Evolutionary conservation across 2,888 invertebrate genomes (phyloP).

Genomic region (Drosophila quasianomalipes): DNA sequence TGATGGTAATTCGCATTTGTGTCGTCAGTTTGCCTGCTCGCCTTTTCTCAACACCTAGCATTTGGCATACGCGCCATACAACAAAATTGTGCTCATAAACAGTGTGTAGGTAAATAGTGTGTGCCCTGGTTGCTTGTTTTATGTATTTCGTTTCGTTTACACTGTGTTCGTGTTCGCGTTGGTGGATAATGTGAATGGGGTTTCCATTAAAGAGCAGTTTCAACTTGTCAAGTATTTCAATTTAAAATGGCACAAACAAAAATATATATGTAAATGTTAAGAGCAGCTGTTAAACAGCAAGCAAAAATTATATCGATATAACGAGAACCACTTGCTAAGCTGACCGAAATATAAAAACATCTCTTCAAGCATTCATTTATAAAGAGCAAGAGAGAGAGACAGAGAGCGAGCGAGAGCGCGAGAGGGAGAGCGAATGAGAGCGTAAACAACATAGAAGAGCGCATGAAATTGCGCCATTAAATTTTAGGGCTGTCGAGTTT

Average conservation of each 20-base stretch:
- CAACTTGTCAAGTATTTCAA: slow-evolving; percentile 11
- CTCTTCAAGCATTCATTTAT: slow-evolving; percentile 24
- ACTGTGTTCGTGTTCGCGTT: not conserved
- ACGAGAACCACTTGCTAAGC: slow-evolving; percentile 45
- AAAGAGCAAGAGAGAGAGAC: not conserved
- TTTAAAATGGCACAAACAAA: slow-evolving; percentile 30
- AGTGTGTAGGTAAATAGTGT: slow-evolving; percentile 72
- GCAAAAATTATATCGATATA: slow-evolving; percentile 39
- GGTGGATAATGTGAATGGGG: not conserved
- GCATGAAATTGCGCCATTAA: not conserved
- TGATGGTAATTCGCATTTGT: slow-evolving; percentile 34
- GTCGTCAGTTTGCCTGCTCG: slow-evolving; percentile 54
- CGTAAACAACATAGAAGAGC: not conserved
- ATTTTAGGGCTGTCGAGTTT: slow-evolving; percentile 32
- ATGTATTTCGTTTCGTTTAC: not conserved
- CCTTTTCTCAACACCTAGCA: slow-evolving; percentile 79
- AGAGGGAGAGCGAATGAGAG: not conserved
- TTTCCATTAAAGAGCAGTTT: slow-evolving; percentile 38
- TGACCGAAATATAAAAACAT: slow-evolving; percentile 51
- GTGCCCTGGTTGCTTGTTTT: not conserved
- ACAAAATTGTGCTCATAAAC: slow-evolving; percentile 82
- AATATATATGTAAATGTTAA: slow-evolving; percentile 29
- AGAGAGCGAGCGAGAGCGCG: not conserved
- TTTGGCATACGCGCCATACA: slow-evolving; percentile 81
- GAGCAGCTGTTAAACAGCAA: slow-evolving; percentile 40